A percentile compares a stretch with the other conserved stretches of the same genome.
phyloP scores from a whole-genome alignment of 2,113 vertebrate genomes.

The Petroica traversi region DNA sequence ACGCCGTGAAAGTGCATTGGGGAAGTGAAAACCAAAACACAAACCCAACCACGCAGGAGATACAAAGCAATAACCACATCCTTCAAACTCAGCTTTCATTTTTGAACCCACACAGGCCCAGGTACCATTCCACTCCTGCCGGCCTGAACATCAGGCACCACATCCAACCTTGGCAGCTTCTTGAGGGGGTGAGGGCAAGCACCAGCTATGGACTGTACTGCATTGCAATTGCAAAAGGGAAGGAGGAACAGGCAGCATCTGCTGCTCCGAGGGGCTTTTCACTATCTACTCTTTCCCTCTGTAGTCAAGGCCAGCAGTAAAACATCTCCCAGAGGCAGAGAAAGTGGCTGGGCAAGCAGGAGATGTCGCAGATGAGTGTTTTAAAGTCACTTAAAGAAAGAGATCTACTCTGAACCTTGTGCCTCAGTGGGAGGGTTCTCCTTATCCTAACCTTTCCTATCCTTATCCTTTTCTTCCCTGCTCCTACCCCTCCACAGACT shows the following conservation, averaged over 20 bases:
- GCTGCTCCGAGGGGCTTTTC: not conserved
- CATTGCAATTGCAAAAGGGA: accelerated
- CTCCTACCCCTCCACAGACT: not conserved
- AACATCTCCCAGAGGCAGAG: not conserved
- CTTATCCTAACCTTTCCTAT: not conserved
- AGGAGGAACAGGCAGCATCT: not conserved
- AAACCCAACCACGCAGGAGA: accelerated
- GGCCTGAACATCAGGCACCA: not conserved
- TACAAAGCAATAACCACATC: not conserved
- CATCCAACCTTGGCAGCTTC: not conserved
- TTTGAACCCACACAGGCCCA: not conserved
- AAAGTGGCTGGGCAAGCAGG: accelerated
- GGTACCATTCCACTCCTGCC: accelerated
- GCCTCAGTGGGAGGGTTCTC: not conserved
- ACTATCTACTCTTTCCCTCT: not conserved
- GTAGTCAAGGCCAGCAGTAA: not conserved
- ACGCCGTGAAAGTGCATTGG: accelerated
- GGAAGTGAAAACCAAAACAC: not conserved
- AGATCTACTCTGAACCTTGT: not conserved
- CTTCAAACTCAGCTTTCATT: not conserved
- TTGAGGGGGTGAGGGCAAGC: not conserved
- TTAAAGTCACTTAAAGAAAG: not conserved
- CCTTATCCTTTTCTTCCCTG: not conserved
- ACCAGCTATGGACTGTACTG: accelerated
- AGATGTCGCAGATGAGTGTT: accelerated